Evolutionary conservation across 2,113 vertebrate species (phyloP).

Genomic region (Cynocephalus volans): DNA sequence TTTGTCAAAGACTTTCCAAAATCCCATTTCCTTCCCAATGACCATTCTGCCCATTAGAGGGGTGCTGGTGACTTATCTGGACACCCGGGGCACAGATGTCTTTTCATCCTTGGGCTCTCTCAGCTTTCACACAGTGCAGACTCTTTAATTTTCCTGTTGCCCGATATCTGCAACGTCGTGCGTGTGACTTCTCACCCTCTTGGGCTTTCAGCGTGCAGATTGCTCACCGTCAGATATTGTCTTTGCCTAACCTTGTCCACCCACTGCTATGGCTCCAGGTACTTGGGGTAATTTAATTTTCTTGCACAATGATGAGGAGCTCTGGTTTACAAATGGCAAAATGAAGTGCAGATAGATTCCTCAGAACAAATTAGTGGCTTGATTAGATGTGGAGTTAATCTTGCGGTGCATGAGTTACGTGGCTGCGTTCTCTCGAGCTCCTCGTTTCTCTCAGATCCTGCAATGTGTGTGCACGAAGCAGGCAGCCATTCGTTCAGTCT

Average conservation of each 20-base stretch:
- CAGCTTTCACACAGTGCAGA: neutral
- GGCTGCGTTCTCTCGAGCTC: neutral
- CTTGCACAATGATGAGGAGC: slow-evolving; percentile 39
- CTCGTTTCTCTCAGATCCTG: slow-evolving; percentile 4
- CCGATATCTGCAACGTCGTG: neutral
- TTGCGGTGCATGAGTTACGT: slow-evolving; percentile 19
- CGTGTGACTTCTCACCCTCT: neutral
- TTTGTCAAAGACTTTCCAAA: neutral
- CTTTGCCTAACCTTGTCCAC: neutral
- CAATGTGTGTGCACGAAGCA: neutral
- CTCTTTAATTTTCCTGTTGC: neutral
- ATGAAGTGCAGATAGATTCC: slow-evolving; percentile 65
- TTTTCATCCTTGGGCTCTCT: neutral
- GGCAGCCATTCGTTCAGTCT: neutral
- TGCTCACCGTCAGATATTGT: neutral
- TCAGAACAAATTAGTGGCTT: slow-evolving; percentile 68
- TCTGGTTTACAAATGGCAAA: slow-evolving; percentile 69
- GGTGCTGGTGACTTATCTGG: neutral
- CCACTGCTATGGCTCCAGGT: neutral
- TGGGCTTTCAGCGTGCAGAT: neutral
- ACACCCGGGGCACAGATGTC: rapidly evolving
- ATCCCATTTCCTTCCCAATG: neutral
- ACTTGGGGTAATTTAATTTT: slow-evolving; percentile 72
- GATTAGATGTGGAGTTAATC: slow-evolving; percentile 61
- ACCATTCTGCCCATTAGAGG: neutral